A percentile compares a stretch with the other conserved stretches of the same genome.
phyloP scores from a whole-genome alignment of 2,888 invertebrate genomes.

The Lamellibrachia satsuma region DNA sequence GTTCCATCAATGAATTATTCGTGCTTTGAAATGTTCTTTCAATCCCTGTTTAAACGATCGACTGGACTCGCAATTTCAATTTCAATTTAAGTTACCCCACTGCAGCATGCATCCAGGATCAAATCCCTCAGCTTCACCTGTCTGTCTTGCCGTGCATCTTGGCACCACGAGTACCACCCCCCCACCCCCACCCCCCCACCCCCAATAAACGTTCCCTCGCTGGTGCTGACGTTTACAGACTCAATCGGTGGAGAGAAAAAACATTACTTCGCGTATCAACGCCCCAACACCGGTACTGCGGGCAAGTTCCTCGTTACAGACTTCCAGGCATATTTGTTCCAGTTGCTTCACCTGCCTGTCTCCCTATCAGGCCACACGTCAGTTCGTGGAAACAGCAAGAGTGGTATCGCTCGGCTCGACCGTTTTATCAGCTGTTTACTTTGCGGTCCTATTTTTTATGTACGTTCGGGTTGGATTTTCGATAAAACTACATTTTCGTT shows the following conservation, averaged over 20 bases:
- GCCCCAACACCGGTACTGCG: neutral
- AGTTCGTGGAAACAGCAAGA: neutral
- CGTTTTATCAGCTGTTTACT: neutral
- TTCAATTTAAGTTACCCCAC: no score
- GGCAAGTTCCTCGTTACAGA: neutral
- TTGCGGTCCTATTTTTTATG: neutral
- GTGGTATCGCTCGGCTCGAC: neutral
- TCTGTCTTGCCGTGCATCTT: no score
- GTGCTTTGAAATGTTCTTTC: neutral
- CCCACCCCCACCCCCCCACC: no score
- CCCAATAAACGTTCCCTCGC: no score
- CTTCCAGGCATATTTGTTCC: neutral
- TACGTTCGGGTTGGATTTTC: neutral
- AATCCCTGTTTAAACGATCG: no score
- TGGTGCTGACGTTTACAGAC: no score
- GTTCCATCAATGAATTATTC: neutral
- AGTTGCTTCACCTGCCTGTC: neutral
- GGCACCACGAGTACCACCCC: no score
- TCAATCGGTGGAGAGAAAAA: no score
- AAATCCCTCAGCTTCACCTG: no score
- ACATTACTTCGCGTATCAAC: neutral
- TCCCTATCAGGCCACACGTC: neutral
- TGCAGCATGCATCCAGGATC: no score
- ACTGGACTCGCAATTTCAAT: no score
- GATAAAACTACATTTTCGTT: neutral